Evolutionary conservation across 37 sponge, comb jelly and placozoan species (phyloP).

Genomic region (Haliclona indistincta): DNA sequence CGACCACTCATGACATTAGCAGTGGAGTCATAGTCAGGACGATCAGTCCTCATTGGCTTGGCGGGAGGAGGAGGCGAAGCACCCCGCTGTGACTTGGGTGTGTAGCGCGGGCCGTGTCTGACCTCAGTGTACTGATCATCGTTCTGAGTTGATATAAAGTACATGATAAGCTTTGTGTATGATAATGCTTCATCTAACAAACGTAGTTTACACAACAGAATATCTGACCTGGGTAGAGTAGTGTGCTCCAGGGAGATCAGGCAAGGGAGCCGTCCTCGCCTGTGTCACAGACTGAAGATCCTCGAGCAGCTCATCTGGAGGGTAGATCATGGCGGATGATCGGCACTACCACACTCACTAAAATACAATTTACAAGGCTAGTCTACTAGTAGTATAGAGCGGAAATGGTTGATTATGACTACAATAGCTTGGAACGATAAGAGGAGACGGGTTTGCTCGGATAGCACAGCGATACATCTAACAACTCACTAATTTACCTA

Average conservation of each 20-base stretch:
- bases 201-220: background rate
- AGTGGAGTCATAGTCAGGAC: background rate
- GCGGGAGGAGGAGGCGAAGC: slow-evolving; percentile 21
- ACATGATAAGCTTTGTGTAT: background rate
- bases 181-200: background rate
- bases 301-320: slow-evolving; percentile 72
- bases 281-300: slow-evolving; percentile 58
- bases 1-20: background rate
- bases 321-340: slow-evolving; percentile 39
- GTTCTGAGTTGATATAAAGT: slow-evolving; percentile 3
- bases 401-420: too few relatives aligned
- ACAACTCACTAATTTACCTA: too few relatives aligned
- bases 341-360: too few relatives aligned
- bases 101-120: slow-evolving; percentile 45
- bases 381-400: too few relatives aligned
- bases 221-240: background rate
- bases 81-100: slow-evolving; percentile 10
- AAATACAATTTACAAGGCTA: too few relatives aligned
- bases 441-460: too few relatives aligned
- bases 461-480: too few relatives aligned
- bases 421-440: too few relatives aligned
- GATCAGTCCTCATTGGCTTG: slow-evolving; percentile 3
- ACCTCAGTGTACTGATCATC: slow-evolving; percentile 61
- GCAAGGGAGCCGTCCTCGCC: slow-evolving; percentile 7
- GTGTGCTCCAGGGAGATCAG: slow-evolving; percentile 1